These are phyloP conservation scores for Centroberyx gerrardi DNA, from an alignment of 2,797 vertebrate genomes.

Conservation along the genomic window DNA sequence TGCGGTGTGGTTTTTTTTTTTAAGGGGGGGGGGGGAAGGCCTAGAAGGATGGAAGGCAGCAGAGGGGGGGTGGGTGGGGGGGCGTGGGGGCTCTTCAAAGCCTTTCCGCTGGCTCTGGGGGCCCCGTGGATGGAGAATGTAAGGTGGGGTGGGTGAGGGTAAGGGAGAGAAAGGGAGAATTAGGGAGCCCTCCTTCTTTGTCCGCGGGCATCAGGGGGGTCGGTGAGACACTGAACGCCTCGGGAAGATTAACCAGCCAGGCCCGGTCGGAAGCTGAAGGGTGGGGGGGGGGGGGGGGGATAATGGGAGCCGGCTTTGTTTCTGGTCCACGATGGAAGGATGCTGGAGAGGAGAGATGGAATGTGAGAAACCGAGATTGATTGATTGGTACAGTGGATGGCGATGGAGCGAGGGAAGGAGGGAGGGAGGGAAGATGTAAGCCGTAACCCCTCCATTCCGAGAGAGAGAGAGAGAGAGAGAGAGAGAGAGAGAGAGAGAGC, in stretches of 20 bases:
- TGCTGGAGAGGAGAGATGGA: conserved; percentile 78
- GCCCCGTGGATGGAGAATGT: conserved; percentile 79
- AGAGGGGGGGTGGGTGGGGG: conserved; percentile 52
- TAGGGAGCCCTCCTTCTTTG: conserved; percentile 92
- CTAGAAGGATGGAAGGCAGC: conserved; percentile 78
- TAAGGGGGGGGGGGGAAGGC: conserved; percentile 67
- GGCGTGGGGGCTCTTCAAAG: conserved; percentile 74
- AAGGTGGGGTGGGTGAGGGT: conserved; percentile 68
- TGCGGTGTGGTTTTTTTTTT: conserved; percentile 82
- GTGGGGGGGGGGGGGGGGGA: too few relatives aligned
- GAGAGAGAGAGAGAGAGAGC: too few relatives aligned
- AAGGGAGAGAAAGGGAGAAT: conserved; percentile 82
- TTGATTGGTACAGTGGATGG: conserved; percentile 79
- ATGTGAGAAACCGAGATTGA: conserved; percentile 78
- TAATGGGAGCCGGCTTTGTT: conserved; percentile 92
- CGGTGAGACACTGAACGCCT: conserved; percentile 99
- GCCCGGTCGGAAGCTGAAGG: conserved; percentile 95
- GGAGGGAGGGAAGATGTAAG: conserved; percentile 38
- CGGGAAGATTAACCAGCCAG: conserved; percentile 99
- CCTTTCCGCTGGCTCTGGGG: conserved; percentile 82
- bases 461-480: too few relatives aligned
- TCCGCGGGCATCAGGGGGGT: conserved; percentile 93
- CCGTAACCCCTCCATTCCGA: conserved; percentile 54
- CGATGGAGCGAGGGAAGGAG: conserved; percentile 50
- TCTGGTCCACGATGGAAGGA: conserved; percentile 82